These are phyloP conservation scores for Coenobita brevimanus DNA, from an alignment of 1,140 invertebrate genomes.

Conservation along the genomic window DNA sequence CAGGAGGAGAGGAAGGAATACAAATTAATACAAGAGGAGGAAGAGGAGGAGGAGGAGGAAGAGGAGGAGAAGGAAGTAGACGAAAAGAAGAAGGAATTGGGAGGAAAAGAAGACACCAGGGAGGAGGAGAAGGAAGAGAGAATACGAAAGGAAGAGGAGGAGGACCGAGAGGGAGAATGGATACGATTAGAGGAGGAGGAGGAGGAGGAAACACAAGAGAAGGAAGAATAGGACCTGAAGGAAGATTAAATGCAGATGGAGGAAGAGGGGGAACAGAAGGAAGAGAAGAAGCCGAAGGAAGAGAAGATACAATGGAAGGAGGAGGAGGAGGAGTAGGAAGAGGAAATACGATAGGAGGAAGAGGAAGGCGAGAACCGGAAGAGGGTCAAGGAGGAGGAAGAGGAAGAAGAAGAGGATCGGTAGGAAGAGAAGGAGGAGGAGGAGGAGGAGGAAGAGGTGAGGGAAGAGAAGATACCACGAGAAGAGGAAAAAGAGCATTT, in stretches of 20 bases:
- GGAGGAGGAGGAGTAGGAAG: background rate
- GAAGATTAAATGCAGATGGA: background rate
- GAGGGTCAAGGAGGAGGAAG: background rate
- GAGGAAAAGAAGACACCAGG: background rate
- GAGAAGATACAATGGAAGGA: background rate
- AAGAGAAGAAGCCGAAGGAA: background rate
- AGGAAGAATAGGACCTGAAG: background rate
- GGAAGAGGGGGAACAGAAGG: background rate
- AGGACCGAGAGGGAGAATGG: background rate
- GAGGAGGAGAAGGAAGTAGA: background rate
- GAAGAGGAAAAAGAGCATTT: background rate
- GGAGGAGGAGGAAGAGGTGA: background rate
- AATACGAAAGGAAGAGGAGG: background rate
- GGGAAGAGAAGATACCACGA: background rate
- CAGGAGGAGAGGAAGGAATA: too few species aligned
- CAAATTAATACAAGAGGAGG: too few species aligned
- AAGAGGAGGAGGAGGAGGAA: background rate
- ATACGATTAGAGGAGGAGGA: background rate
- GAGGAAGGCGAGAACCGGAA: background rate
- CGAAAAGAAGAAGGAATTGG: background rate
- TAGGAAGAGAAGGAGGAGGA: background rate
- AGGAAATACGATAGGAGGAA: background rate
- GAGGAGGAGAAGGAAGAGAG: background rate
- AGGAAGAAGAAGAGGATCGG: too few species aligned
- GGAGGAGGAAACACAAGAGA: background rate